phyloP scores from a whole-genome alignment of 2,797 vertebrate genomes.

The Enteromius viviparus region DNA sequence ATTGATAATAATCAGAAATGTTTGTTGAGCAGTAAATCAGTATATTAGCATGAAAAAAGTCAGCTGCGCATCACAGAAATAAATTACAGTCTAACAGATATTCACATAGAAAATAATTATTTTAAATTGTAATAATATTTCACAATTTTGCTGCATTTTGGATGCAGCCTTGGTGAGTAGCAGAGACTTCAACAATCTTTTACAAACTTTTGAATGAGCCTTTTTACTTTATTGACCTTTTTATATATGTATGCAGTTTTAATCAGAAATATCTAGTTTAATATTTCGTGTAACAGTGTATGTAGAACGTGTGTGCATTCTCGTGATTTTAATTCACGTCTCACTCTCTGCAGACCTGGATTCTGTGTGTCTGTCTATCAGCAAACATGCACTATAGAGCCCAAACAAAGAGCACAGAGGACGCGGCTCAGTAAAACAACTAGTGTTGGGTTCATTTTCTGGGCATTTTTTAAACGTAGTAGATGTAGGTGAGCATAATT shows the following conservation, averaged over 20 bases:
- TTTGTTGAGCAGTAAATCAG: no score
- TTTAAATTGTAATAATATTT: background rate
- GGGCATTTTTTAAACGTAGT: background rate
- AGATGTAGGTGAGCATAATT: constrained; percentile 18
- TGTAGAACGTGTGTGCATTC: background rate
- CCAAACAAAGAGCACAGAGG: background rate
- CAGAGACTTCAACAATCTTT: background rate
- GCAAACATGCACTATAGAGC: background rate
- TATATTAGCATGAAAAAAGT: no score
- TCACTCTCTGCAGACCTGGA: background rate
- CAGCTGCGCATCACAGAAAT: background rate
- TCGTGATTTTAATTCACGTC: background rate
- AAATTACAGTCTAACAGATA: background rate
- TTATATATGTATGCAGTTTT: background rate
- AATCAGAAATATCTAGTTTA: background rate
- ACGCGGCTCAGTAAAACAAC: background rate
- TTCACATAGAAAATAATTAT: background rate
- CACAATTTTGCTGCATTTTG: background rate
- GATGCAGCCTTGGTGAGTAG: background rate
- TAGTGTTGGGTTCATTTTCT: constrained; percentile 4
- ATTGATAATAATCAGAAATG: background rate
- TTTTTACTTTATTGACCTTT: background rate
- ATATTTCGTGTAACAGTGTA: background rate
- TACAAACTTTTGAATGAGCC: background rate
- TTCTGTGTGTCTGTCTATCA: background rate